Evolutionary conservation across 2,797 vertebrate species (phyloP).

Genomic region (Tachyglossus aculeatus): DNA sequence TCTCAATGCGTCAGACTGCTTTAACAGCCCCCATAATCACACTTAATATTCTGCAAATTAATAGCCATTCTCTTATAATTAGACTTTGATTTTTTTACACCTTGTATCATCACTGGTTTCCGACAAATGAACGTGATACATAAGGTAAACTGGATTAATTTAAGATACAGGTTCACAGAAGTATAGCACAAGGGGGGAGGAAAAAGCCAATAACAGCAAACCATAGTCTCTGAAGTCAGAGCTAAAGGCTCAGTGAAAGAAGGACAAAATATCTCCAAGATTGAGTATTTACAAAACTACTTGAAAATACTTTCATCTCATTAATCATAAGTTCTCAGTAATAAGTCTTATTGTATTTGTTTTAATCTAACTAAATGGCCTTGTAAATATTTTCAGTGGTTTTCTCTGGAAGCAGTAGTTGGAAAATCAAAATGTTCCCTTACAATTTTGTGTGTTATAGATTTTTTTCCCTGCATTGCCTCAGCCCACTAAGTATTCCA

Average conservation of each 20-base stretch:
- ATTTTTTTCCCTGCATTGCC: conserved; percentile 31
- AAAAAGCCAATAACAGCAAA: conserved; percentile 47
- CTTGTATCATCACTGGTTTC: conserved; percentile 5
- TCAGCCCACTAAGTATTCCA: conserved; percentile 48
- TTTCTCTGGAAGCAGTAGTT: conserved; percentile 39
- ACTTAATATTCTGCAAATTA: conserved; percentile 49
- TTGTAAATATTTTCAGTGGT: conserved; percentile 45
- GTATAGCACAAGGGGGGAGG: conserved; percentile 20
- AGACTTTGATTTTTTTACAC: not conserved
- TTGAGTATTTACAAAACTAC: conserved; percentile 63
- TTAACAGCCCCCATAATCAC: conserved; percentile 27
- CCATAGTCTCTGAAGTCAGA: conserved; percentile 57
- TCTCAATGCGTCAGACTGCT: conserved; percentile 7
- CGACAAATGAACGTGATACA: not conserved
- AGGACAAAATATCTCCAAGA: conserved; percentile 48
- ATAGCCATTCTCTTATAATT: conserved; percentile 35
- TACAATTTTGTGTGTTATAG: conserved; percentile 50
- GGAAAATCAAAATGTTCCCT: conserved; percentile 56
- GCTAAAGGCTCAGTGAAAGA: conserved; percentile 66
- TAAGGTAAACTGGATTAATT: conserved; percentile 17
- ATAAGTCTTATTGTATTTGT: conserved; percentile 64
- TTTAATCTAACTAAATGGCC: conserved; percentile 62
- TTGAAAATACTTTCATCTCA: conserved; percentile 57
- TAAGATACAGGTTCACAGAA: conserved; percentile 50
- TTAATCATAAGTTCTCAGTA: conserved; percentile 70